Conservation (phyloP, 2,113 vertebrate genomes). For the Petrocephalus microphthalmus region DNA sequence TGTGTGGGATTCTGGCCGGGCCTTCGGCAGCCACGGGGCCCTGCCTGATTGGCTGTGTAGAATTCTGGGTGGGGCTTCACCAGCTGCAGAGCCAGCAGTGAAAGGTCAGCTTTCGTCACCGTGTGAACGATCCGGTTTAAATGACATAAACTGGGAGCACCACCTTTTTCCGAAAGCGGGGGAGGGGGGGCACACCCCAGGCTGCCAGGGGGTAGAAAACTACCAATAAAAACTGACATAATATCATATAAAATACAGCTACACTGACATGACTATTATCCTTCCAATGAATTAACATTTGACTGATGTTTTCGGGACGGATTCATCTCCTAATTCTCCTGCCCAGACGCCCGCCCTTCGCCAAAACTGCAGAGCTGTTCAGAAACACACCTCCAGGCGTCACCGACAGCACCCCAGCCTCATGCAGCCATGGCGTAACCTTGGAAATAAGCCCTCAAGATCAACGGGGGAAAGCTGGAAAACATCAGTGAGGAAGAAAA, state of each 20-base stretch:
- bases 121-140: not conserved
- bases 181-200: not conserved
- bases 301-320: not conserved
- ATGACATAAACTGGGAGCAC: not conserved
- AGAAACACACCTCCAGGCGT: not conserved
- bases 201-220: not conserved
- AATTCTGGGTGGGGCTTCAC: not conserved
- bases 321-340: not conserved
- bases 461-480: not conserved
- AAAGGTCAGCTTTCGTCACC: not conserved
- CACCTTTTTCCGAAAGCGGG: not conserved
- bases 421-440: not conserved
- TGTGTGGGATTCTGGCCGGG: not conserved
- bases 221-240: not conserved
- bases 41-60: conserved; percentile 26
- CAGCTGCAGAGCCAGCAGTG: conserved; percentile 20
- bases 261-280: not conserved
- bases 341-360: not conserved
- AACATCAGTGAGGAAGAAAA: not conserved
- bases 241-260: not conserved
- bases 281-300: not conserved
- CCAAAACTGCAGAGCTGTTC: not conserved
- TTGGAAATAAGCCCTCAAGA: not conserved
- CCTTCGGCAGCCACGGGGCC: not conserved
- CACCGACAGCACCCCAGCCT: not conserved